Evolutionary conservation across 2,113 vertebrate genomes (phyloP).

Genomic region (Asarcornis scutulata): DNA sequence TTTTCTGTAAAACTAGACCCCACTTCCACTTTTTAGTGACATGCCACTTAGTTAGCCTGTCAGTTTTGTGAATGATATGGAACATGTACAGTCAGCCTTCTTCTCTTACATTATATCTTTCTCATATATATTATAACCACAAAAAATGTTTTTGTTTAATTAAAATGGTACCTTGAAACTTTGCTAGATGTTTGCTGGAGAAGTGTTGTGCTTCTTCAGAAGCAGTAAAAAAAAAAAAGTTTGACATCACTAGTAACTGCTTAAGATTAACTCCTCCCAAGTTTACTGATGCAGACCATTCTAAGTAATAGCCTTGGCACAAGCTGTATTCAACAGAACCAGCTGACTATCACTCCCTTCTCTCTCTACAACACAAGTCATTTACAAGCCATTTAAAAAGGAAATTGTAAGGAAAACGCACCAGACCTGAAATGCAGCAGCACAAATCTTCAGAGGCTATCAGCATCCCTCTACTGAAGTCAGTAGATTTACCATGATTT

Average conservation of each 20-base stretch:
- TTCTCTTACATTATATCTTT: background rate
- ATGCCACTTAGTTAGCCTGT: background rate
- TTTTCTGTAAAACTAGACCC: background rate
- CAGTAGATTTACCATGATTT: background rate
- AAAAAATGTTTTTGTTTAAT: background rate
- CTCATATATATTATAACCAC: background rate
- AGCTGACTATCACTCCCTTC: background rate
- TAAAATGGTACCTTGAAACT: background rate
- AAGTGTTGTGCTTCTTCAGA: background rate
- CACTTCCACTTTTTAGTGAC: background rate
- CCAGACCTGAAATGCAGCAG: background rate
- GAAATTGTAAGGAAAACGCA: background rate
- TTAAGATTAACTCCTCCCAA: constrained; percentile 1
- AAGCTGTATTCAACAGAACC: background rate
- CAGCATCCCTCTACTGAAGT: background rate
- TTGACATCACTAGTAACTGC: background rate
- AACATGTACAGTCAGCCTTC: background rate
- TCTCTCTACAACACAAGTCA: background rate
- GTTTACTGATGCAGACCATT: background rate
- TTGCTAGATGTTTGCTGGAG: background rate
- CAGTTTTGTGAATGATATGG: background rate
- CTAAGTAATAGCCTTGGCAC: background rate
- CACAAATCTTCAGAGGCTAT: background rate
- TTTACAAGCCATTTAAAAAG: background rate
- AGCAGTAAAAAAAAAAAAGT: background rate